phyloP scores from a whole-genome alignment of 1,140 invertebrate genomes.

The Eurosta solidaginis region DNA sequence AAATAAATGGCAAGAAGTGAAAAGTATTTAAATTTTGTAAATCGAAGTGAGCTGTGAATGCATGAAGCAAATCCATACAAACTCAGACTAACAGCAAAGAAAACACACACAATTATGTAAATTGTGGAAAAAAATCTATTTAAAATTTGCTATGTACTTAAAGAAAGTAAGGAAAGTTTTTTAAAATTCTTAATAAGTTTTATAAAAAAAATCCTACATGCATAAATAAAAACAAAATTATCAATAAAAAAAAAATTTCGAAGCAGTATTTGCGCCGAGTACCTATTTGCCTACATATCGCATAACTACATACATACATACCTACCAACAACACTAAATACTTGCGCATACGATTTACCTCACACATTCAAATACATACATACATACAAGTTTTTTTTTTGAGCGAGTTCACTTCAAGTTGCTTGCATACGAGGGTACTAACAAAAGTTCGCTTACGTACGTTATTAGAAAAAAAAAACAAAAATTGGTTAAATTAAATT shows the following conservation, averaged over 20 bases:
- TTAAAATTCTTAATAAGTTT: background rate
- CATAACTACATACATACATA: too few relatives aligned
- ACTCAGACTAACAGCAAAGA: background rate
- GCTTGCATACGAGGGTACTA: background rate
- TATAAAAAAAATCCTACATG: background rate
- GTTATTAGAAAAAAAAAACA: too few relatives aligned
- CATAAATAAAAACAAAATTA: background rate
- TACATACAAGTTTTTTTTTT: background rate
- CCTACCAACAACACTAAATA: background rate
- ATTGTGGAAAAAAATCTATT: too few relatives aligned
- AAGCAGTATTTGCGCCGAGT: constrained; percentile 19
- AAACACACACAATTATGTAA: too few relatives aligned
- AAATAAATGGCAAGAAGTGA: background rate
- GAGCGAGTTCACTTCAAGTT: too few relatives aligned
- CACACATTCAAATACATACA: background rate
- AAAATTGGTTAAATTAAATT: too few relatives aligned
- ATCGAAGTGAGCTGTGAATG: background rate
- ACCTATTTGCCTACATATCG: background rate
- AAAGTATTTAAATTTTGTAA: constrained; percentile 17
- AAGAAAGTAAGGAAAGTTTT: background rate
- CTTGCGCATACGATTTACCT: background rate
- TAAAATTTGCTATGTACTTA: background rate
- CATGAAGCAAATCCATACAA: background rate
- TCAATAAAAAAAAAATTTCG: background rate
- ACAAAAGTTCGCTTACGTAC: too few relatives aligned